These are phyloP conservation scores for Apodemia zela DNA, from an alignment of 2,888 invertebrate species.

Conservation along the genomic window DNA sequence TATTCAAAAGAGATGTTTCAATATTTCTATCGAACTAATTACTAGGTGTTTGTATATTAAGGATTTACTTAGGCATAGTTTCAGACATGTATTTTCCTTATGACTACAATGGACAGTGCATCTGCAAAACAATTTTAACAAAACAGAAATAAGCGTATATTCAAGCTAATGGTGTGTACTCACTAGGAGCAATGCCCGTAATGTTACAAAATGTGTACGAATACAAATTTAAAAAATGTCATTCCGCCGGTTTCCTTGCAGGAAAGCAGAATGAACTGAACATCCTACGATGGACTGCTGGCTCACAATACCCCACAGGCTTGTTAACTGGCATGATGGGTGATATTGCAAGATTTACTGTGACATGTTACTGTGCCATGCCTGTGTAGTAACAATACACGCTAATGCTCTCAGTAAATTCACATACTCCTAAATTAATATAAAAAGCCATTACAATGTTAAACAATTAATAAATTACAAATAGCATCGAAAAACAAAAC, in stretches of 20 bases:
- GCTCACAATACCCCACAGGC: too few relatives aligned
- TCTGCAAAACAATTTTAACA: conserved; percentile 1
- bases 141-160: conserved; percentile 5
- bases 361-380: too few relatives aligned
- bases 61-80: conserved; percentile 66
- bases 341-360: too few relatives aligned
- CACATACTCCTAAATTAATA: too few relatives aligned
- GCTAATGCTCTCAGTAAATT: too few relatives aligned
- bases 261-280: background rate
- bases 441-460: too few relatives aligned
- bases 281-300: too few relatives aligned
- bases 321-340: too few relatives aligned
- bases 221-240: background rate
- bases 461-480: too few relatives aligned
- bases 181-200: background rate
- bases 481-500: too few relatives aligned
- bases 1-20: background rate
- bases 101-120: conserved; percentile 43
- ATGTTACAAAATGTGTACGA: background rate
- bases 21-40: conserved; percentile 12
- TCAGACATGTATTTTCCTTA: conserved; percentile 82
- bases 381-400: too few relatives aligned
- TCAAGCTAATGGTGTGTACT: background rate
- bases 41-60: conserved; percentile 6
- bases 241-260: background rate